Base-by-base conservation (phyloP, 30 jellyfish, hydroid and myxozoan species). In the Cassiopea andromeda region DNA sequence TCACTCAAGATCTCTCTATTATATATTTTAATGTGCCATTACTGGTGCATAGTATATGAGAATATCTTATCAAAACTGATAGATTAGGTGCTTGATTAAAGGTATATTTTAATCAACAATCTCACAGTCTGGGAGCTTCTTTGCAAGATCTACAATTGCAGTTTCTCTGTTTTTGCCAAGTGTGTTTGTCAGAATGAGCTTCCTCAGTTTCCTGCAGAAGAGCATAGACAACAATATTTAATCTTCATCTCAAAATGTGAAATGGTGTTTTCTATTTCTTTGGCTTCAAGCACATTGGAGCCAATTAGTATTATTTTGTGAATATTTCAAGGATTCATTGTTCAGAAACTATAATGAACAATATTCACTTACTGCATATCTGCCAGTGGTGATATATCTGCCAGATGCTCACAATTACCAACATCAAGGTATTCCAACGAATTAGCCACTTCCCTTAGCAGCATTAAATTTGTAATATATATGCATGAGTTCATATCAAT, bases 371-470 rank as follows among this genome's bases (percentile, higher is more conserved):
- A 95, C 99, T 61, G 83, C 38, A 95, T 80, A 38, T 76, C 83
- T 72, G 81, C 69, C 10, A 95, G 16, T 48, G 97, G 98, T 13
- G 99, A 12, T 7, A 95, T 83, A 66, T 95, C 97, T 27, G 95
- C 79, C 12, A 95, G 67, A 48, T 90, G 82, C 73, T 67, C 87
- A 78, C 99, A 95, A 61, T 84, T 86, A 16, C 99, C 93, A 45
- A 95, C 82, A 77, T 95, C 99, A 14, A 95, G 92, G 73, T 90
- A 81, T 89, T 89, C 91, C 67, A 95, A 88, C 18, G 98, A 66
- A 46, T 64, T 93, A 3, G 96, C 84, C 18, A 95, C 98, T 79
- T 90, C 97, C 58, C 44, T 81, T 67, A 95, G 82, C 12, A 14
- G 68, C 60, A 94, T 49, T 69, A 95, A 60, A 71, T 90, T 89